Base-by-base conservation (phyloP, 1,140 invertebrate genomes). In the Bombus terrestris region DNA sequence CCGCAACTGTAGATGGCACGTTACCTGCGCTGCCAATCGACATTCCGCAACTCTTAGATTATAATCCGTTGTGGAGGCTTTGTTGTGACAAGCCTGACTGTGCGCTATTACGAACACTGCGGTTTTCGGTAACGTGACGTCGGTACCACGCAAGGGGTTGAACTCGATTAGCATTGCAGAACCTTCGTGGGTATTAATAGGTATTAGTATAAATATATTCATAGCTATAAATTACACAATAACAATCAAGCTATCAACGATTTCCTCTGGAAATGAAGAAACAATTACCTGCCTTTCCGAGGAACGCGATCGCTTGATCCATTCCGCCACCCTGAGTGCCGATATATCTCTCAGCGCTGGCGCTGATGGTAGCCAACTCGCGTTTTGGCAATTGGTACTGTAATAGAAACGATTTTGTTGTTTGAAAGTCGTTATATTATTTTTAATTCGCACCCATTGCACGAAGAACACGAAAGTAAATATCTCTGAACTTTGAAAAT, bases 261-360 rank as follows among this genome's bases (percentile, higher is more conserved):
- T 18, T 10, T 18, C n/a, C 25, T 68, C 22, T 41, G 25, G 1
- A 43, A 80, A 81, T 6, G 41, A 75, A 73, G 37, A 80, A 37
- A 41, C 64, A 88, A 86, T 94, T 94, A 96, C 98, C 98, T 94
- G 97, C 95, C 93, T 98, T 97, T 4, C 98, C 99, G 35, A 99
- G 96, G 95, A 99, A 98, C 75, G 98, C 98, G 91, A 99, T 99
- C 1, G 99, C 99, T 96, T 99, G 99, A 95, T 99, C 99, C 99
- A 99, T 99, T 87, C 99, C 99, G 64, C 99, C 99, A 47, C 99
- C 99, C 95, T 99, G 97, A 15, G 98, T 98, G 28, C 99, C 99
- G 90, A 99, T 99, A 89, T 98, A 98, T 87, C 97, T 96, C 95
- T 99, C 99, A 93, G 97, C 97, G 88, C 96, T 95, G 0, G 99